Evolutionary conservation across 2,797 vertebrate genomes (phyloP).

Genomic region (Clarias laeviceps): DNA sequence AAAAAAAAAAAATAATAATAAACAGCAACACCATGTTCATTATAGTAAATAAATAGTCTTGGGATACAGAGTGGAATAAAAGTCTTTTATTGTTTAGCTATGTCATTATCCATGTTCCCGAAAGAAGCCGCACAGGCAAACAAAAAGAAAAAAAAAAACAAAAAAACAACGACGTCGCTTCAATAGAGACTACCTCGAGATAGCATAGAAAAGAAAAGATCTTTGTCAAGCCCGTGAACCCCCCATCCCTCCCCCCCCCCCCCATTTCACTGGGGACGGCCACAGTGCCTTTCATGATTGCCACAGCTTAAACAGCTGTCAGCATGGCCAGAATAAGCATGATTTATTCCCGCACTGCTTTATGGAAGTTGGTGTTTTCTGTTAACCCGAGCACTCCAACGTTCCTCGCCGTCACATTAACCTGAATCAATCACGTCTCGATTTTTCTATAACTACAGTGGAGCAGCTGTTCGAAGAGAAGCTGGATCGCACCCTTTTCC

Average conservation of each 20-base stretch:
- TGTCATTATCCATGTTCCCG: slow-evolving; percentile 91
- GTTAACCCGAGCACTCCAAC: slow-evolving; percentile 79
- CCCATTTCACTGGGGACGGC: slow-evolving; percentile 90
- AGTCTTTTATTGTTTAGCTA: slow-evolving; percentile 98
- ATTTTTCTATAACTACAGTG: slow-evolving; percentile 79
- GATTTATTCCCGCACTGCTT: slow-evolving; percentile 97
- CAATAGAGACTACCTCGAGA: slow-evolving; percentile 71
- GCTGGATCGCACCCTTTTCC: slow-evolving; percentile 19
- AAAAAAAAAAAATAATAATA: not conserved
- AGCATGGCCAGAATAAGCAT: slow-evolving; percentile 93
- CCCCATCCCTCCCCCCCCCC: slow-evolving; percentile 51
- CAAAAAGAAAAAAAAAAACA: slow-evolving; percentile 49
- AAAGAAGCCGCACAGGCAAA: slow-evolving; percentile 93
- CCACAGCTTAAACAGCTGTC: slow-evolving; percentile 97
- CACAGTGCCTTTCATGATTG: slow-evolving; percentile 90
- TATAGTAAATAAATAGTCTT: not conserved
- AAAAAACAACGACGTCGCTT: slow-evolving; percentile 81
- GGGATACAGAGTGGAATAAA: slow-evolving; percentile 85
- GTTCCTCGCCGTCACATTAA: slow-evolving; percentile 78
- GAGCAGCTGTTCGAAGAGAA: slow-evolving; percentile 49
- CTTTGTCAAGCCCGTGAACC: slow-evolving; percentile 66
- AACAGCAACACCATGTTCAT: too few relatives aligned
- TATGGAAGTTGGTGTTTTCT: slow-evolving; percentile 83
- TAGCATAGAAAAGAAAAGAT: slow-evolving; percentile 82
- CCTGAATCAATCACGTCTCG: slow-evolving; percentile 82